Evolutionary conservation across 2,113 vertebrate genomes (phyloP).

Genomic region (Petromus typicus): DNA sequence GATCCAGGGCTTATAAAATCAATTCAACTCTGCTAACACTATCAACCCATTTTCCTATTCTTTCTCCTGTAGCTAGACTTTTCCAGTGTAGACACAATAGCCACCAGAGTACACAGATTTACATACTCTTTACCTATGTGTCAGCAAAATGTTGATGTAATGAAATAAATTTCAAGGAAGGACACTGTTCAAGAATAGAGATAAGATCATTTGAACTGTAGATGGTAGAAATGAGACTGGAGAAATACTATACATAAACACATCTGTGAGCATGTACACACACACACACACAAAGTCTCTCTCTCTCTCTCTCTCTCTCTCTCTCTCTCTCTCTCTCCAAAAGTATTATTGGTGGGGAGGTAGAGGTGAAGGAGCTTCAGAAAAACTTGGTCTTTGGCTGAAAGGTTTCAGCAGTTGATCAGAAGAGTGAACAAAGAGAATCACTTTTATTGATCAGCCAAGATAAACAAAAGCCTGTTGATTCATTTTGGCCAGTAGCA

Average conservation of each 20-base stretch:
- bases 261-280: background rate
- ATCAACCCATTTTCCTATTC: background rate
- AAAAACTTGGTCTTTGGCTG: background rate
- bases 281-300: background rate
- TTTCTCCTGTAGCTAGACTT: background rate
- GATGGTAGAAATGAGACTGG: background rate
- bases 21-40: background rate
- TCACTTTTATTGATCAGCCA: background rate
- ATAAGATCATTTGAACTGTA: background rate
- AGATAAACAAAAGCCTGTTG: background rate
- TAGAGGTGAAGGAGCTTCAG: background rate
- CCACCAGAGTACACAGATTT: background rate
- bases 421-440: background rate
- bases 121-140: background rate
- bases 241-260: background rate
- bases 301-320: too few species aligned
- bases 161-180: background rate
- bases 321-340: too few species aligned
- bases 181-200: background rate
- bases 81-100: background rate
- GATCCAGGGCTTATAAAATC: background rate
- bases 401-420: background rate
- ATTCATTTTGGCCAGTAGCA: background rate
- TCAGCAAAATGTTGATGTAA: background rate
- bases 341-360: background rate